These are phyloP conservation scores for Autographa gamma DNA, from an alignment of 2,888 invertebrate genomes.

Conservation along the genomic window DNA sequence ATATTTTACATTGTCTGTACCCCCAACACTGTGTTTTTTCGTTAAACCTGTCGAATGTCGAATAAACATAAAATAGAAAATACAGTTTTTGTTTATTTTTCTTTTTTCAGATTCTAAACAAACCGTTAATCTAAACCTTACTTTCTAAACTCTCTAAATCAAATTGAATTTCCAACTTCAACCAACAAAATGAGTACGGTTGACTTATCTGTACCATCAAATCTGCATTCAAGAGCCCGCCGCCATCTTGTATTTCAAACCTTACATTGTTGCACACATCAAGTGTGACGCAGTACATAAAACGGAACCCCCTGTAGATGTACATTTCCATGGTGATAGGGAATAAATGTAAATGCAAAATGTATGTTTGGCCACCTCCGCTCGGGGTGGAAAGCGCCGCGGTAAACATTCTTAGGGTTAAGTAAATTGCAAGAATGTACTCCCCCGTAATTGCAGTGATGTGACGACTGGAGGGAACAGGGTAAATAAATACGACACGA, in stretches of 20 bases:
- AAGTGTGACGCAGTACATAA: slow-evolving; percentile 44
- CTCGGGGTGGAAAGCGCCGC: slow-evolving; percentile 12
- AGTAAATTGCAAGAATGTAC: slow-evolving; percentile 38
- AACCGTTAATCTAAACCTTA: slow-evolving; percentile 7
- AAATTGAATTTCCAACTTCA: slow-evolving; percentile 9
- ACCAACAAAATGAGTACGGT: not conserved
- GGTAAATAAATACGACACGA: not conserved
- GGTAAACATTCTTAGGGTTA: slow-evolving; percentile 23
- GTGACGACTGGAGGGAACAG: not conserved
- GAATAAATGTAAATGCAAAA: slow-evolving; percentile 55
- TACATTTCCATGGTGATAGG: slow-evolving; percentile 53
- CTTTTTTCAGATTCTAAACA: slow-evolving; percentile 25
- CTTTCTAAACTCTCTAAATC: not conserved
- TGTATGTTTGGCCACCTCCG: slow-evolving; percentile 51
- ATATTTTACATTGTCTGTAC: not conserved
- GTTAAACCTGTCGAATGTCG: too few relatives aligned
- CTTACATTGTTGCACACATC: slow-evolving; percentile 44
- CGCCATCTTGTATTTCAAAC: slow-evolving; percentile 31
- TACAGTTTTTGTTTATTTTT: not conserved
- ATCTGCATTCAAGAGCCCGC: slow-evolving; percentile 7
- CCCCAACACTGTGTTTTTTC: not conserved
- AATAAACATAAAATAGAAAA: too few relatives aligned
- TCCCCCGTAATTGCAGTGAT: slow-evolving; percentile 30
- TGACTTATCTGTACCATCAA: slow-evolving; percentile 11
- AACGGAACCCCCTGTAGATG: slow-evolving; percentile 19